Evolutionary conservation across 2,113 vertebrate genomes (phyloP).

Genomic region (Pseudonaja textilis): DNA sequence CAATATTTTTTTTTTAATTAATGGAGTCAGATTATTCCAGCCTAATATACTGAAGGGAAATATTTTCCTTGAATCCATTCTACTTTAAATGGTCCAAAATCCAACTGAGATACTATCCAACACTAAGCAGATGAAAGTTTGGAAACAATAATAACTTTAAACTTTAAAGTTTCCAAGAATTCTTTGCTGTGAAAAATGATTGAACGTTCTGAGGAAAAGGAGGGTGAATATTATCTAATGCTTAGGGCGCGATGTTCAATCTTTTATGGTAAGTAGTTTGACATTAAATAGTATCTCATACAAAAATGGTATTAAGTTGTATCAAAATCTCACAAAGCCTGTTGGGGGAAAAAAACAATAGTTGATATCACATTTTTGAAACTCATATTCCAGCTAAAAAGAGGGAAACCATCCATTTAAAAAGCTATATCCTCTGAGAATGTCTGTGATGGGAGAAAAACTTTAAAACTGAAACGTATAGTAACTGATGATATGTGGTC

Average conservation of each 20-base stretch:
- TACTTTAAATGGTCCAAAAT: not conserved
- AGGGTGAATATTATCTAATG: not conserved
- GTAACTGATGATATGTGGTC: not conserved
- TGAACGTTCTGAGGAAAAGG: not conserved
- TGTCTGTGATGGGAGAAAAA: not conserved
- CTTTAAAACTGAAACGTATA: not conserved
- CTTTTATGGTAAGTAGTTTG: not conserved
- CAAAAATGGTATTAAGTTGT: not conserved
- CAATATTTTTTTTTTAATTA: conserved; percentile 19
- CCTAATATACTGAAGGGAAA: not conserved
- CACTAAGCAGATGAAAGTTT: not conserved
- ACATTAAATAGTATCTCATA: not conserved
- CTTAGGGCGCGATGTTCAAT: not conserved
- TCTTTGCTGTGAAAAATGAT: not conserved
- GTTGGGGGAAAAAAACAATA: not conserved
- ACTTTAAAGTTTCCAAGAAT: not conserved
- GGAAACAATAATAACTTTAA: not conserved
- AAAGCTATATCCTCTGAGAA: not conserved
- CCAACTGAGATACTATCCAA: not conserved
- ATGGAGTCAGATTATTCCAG: conserved; percentile 12
- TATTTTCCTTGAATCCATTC: not conserved
- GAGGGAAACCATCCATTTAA: not conserved
- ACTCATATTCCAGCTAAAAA: not conserved
- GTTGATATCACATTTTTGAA: not conserved
- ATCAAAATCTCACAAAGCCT: not conserved